Base-by-base conservation (phyloP, 2,888 invertebrate genomes). In the Eumacrocentrus americanus region DNA sequence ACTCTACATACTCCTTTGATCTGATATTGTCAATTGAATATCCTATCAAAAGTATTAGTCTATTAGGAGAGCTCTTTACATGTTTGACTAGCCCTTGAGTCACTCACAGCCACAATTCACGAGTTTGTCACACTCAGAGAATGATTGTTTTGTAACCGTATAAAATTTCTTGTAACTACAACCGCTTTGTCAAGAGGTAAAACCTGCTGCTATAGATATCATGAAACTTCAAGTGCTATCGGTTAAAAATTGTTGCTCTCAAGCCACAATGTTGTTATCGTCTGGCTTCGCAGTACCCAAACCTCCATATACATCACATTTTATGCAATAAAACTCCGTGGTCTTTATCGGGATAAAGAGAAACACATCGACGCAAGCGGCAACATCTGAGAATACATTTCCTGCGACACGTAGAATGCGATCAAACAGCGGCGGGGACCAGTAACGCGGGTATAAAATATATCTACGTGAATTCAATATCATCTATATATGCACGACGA, bases 241-340 rank as follows among this genome's bases (percentile, higher is more conserved):
- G 20, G 22, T 44, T 42, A 42, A 54, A 23, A 40, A 25, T 54
- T 53, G 18, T n/a, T 6, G 14, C 25, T 40, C 16, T 54, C 16
- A 25, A 29, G 9, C 29, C 29, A 9, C 42, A 25, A 22, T 29
- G 34, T 40, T 54, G 29, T 29, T 44, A n/a, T n/a, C n/a, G 52
- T 52, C 23, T 52, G 52, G 40, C 38, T 40, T 54, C 25, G 12
- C 11, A 25, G 18, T n/a, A 14, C 16, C 14, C n/a, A 25, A 20
- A 51, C 37, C 18, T 11, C 35, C 51, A 51, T 20, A 37, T 23
- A 51, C 37, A 7, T 42, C 12, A 34, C 23, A 14, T 23, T 18
- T 44, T 22, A 16, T 25, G 25, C 34, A 54, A 54, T 54, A 54
- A 54, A 54, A 29, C 34, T 40, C 11, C n/a, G 22, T 40, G 40